Evolutionary conservation across 2,113 vertebrate genomes (phyloP).

Genomic region (Rattus norvegicus): GRCr8 NC_086039.1:106252001-106252500

Average conservation of each 20-base stretch:
- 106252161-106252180: background rate
- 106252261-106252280: background rate
- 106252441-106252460: background rate
- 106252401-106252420: background rate
- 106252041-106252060: background rate
- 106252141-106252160: conserved; percentile 46
- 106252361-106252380: background rate
- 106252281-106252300: background rate
- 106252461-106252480: background rate
- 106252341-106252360: conserved; percentile 13
- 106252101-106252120: conserved; percentile 12
- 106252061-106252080: conserved; percentile 33
- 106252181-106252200: background rate
- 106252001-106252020: conserved; percentile 30
- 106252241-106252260: conserved; percentile 7
- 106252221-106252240: background rate
- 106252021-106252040: conserved; percentile 52
- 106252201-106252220: conserved; percentile 10
- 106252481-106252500: background rate
- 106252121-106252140: background rate
- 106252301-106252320: background rate
- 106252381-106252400: background rate
- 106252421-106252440: background rate
- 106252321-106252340: background rate
- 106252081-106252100: background rate